Evolutionary conservation across 2,113 vertebrate genomes (phyloP), one percentile per base, ranked within the genome.

Genomic region (Oxyura jamaicensis): DNA sequence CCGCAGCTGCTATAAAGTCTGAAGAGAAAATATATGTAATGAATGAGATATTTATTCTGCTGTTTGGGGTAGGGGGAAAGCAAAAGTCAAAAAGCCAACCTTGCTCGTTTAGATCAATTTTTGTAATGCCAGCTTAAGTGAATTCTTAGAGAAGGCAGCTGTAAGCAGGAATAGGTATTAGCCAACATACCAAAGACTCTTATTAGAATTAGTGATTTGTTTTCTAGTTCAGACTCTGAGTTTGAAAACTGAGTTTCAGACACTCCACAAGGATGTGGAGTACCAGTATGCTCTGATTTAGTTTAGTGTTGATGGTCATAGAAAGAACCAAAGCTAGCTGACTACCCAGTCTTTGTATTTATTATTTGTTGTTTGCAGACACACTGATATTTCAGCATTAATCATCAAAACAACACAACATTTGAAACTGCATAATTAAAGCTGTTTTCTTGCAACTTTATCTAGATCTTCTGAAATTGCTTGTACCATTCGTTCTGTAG

Each of bases 401-500:
- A 71, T 5, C 16, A 85, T 22, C 20, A 86, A 55, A 91, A 76
- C 15, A 62, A 31, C 6, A 10, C 0, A 50, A 36, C 65, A 58
- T 80, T 77, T 88, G 67, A 74, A 71, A 55, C 9, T 46, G 29
- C n/a, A 26, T 46, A 10, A 29, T 95, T 97, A 95, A 77, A 90
- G 94, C 25, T 85, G 68, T 23, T 10, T 90, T 41, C 63, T 98
- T 58, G 97, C 96, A 53, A 97, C 96, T 96, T 98, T 97, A 91
- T 97, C 97, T 91, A 99, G 97, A 86, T 99, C 99, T 90, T 98
- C 97, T 73, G 98, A 98, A 83, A 99, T 97, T 5, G 89, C 97
- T 92, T 83, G 98, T 52, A 98, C 98, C 98, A 99, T 99, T 72
- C 89, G 97, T 92, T 99, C 98, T 3, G 99, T 99, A 36, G 98